These are phyloP conservation scores for Bos taurus DNA, from an alignment of 2,113 vertebrate genomes.

Conservation along the genomic window DNA sequence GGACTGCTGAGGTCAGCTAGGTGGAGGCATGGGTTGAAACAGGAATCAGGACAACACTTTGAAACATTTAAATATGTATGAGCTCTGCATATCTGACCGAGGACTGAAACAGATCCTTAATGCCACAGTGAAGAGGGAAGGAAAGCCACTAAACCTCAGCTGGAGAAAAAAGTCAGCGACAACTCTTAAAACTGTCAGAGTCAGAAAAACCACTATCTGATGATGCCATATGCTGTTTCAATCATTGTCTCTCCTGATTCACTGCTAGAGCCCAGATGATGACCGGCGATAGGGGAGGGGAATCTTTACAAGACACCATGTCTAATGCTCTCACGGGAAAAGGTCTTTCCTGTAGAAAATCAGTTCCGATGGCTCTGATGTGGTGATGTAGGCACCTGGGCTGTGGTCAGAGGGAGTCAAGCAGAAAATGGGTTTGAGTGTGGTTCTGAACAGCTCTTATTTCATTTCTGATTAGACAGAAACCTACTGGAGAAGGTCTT, in stretches of 20 bases:
- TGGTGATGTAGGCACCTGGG: background rate
- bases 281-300: background rate
- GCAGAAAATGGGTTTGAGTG: background rate
- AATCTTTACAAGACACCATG: background rate
- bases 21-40: background rate
- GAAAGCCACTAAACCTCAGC: background rate
- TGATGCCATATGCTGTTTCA: background rate
- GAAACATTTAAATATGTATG: constrained; percentile 39
- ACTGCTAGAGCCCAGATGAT: background rate
- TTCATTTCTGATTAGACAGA: background rate
- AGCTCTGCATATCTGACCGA: background rate
- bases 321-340: background rate
- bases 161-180: background rate
- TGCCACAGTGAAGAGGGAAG: background rate
- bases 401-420: background rate
- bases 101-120: background rate
- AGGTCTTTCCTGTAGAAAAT: background rate
- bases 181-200: constrained; percentile 1
- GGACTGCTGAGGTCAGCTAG: background rate
- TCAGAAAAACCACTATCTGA: background rate
- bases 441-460: background rate
- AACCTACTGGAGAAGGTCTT: background rate
- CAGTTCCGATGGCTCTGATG: background rate
- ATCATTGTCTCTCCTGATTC: background rate
- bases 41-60: background rate